phyloP scores from a whole-genome alignment of 2,797 vertebrate species.

The Graptemys geographica region DNA sequence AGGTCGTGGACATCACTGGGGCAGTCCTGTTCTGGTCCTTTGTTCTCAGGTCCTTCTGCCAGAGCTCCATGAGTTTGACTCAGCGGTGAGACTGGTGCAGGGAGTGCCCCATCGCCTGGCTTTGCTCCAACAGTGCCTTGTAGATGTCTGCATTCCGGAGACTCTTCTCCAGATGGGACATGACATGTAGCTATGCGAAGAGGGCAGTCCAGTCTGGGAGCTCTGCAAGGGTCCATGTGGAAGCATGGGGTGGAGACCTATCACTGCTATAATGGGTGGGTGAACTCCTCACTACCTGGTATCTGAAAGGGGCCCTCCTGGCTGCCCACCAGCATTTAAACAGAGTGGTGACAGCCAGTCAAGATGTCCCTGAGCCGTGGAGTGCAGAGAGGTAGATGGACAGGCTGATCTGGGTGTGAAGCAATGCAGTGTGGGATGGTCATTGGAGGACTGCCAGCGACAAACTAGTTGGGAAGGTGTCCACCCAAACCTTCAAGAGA shows the following conservation, averaged over 20 bases:
- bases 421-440: neutral
- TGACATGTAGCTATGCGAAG: neutral
- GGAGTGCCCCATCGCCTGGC: neutral
- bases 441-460: neutral
- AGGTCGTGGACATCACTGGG: neutral
- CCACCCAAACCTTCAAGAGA: neutral
- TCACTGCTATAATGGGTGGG: neutral
- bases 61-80: neutral
- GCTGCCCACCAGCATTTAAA: neutral
- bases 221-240: neutral
- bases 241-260: neutral
- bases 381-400: neutral
- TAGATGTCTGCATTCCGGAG: neutral
- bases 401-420: neutral
- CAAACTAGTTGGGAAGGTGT: neutral
- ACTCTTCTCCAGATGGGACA: neutral
- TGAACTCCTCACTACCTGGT: neutral
- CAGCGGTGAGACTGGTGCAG: neutral
- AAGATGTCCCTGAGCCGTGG: neutral
- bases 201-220: neutral
- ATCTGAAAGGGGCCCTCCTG: neutral
- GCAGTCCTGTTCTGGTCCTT: neutral
- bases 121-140: neutral
- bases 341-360: neutral
- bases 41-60: neutral